phyloP scores from a whole-genome alignment of 2,888 invertebrate species.

The Philopedon plagiatum region DNA sequence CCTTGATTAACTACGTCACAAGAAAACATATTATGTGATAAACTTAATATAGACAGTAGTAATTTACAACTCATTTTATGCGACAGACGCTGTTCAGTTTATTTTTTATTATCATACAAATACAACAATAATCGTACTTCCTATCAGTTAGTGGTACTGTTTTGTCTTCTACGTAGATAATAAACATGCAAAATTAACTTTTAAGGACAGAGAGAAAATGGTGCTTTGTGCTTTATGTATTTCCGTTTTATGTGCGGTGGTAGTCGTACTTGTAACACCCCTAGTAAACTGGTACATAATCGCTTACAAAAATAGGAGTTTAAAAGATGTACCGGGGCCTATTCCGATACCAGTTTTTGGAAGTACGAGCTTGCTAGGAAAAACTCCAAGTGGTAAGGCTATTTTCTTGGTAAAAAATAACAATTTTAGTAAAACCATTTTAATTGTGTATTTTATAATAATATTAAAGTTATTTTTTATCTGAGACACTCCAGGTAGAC shows the following conservation, averaged over 20 bases:
- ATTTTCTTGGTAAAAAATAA: too few species aligned
- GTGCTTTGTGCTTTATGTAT: constrained; percentile 14
- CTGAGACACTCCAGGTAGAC: too few species aligned
- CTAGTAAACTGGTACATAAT: constrained; percentile 55
- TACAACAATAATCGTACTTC: not conserved
- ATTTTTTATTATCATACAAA: not conserved
- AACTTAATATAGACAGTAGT: not conserved
- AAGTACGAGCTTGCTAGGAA: constrained; percentile 55
- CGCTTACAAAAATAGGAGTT: constrained; percentile 53
- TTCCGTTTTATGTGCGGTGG: constrained; percentile 41
- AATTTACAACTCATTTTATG: not conserved
- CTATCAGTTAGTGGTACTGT: not conserved
- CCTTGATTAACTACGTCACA: not conserved
- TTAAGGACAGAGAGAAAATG: not conserved
- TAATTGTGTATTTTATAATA: too few species aligned
- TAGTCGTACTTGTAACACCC: constrained; percentile 49
- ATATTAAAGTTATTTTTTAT: too few species aligned
- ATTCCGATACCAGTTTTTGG: constrained; percentile 57
- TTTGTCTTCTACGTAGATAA: not conserved
- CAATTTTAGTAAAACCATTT: too few species aligned
- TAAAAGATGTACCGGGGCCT: constrained; percentile 56
- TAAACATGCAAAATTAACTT: not conserved
- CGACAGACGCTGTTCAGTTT: not conserved
- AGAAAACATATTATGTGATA: not conserved
- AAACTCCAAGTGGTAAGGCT: constrained; percentile 25